These are phyloP conservation scores for Ferrisia virgata DNA, from an alignment of 2,888 invertebrate species.

Conservation along the genomic window DNA sequence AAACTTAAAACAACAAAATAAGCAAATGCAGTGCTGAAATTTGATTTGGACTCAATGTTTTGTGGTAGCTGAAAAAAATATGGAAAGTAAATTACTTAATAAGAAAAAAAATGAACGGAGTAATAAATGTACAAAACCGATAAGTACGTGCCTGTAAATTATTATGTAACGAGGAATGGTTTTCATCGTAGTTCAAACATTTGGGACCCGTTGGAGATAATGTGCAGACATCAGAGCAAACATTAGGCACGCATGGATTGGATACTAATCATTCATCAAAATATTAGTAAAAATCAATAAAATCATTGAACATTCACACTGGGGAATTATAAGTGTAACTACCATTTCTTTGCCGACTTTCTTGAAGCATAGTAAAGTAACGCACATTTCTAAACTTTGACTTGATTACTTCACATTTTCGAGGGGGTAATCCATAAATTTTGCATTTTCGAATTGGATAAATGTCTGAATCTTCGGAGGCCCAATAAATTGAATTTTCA, in stretches of 20 bases:
- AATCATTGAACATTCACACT: background rate
- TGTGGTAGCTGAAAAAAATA: background rate
- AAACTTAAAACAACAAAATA: slow-evolving; percentile 16
- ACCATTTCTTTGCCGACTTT: slow-evolving; percentile 2
- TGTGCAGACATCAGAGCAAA: background rate
- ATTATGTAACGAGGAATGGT: background rate
- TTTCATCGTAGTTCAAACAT: background rate
- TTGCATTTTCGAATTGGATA: slow-evolving; percentile 62
- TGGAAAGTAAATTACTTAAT: background rate
- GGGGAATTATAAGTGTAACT: background rate
- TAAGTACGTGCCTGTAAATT: background rate
- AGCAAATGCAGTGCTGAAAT: background rate
- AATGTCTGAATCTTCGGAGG: slow-evolving; percentile 52
- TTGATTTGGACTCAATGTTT: background rate
- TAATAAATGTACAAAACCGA: background rate
- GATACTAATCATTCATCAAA: background rate
- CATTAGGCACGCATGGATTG: background rate
- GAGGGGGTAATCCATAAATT: slow-evolving; percentile 55
- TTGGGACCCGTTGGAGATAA: background rate
- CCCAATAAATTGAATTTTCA: slow-evolving; percentile 74
- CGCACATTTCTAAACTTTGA: slow-evolving; percentile 56
- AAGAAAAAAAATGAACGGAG: background rate
- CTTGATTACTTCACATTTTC: slow-evolving; percentile 49
- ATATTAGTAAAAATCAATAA: background rate
- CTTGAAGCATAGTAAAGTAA: slow-evolving; percentile 56